Evolutionary conservation across 2,797 vertebrate genomes (phyloP), one percentile per base, ranked within the genome.

Genomic region (Thamnophis elegans): DNA sequence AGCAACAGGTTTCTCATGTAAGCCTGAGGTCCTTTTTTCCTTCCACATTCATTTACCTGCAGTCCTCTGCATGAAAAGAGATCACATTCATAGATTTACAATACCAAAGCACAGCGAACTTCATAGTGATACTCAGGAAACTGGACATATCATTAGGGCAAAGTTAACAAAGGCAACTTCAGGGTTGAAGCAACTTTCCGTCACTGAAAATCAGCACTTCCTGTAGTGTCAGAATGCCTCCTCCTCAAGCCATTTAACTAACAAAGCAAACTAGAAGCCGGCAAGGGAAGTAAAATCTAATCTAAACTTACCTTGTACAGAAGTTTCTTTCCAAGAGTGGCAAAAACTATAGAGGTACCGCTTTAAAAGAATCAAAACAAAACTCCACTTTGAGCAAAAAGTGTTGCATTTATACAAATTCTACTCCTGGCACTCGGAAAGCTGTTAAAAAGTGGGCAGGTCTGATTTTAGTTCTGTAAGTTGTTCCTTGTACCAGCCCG

Each of bases 401-500:
- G 93, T 92, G 32, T 87, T 89, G 78, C 89, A 51, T 88, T 88
- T 94, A 89, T 90, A 82, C 89, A 51, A 94, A 95, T 96, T 96
- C 96, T 95, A 93, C 89, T 94, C 88, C 53, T 36, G 47, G 51
- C 47, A 93, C 92, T 89, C 82, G 28, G 88, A 92, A 91, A 87
- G 56, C 42, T 92, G 93, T 92, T 91, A 65, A 62, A 93, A 90
- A 93, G 91, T 94, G 25, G 51, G 91, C 95, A 26, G 91, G 94
- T 95, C 93, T 94, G 94, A 94, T 92, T 65, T 94, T 90, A 91
- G 89, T 95, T 92, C 36, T 93, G 87, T 91, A 95, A 95, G 92
- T 91, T 90, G 92, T 2, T 94, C 94, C 96, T 96, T 92, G 94
- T 95, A 93, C 93, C 89, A 53, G 56, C 95, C 96, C 93, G 91